Conservation (phyloP, 2,888 invertebrate genomes). For the Hyles lineata region DNA sequence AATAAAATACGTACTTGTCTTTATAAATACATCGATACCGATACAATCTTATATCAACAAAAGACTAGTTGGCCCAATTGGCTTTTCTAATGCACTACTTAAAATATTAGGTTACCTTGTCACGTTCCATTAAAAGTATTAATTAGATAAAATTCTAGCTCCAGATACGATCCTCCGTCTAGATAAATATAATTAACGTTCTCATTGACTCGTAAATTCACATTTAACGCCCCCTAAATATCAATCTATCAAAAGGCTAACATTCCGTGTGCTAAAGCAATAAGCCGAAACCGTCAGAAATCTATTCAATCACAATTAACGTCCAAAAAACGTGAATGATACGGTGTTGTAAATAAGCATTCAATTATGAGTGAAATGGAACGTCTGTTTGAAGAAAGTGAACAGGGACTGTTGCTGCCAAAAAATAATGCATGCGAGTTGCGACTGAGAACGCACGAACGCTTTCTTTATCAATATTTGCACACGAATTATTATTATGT, state of each 20-base stretch:
- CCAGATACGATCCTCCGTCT: not conserved
- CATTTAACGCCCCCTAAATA: constrained; percentile 8
- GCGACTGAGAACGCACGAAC: constrained; percentile 1
- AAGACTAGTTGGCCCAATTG: too few relatives aligned
- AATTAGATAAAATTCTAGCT: not conserved
- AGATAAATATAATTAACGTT: constrained; percentile 13
- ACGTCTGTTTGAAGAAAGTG: constrained; percentile 54
- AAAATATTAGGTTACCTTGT: not conserved
- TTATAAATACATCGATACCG: too few relatives aligned
- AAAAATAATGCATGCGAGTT: constrained; percentile 48
- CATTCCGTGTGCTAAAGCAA: constrained; percentile 18
- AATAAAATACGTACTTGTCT: too few relatives aligned
- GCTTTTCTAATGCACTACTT: too few relatives aligned
- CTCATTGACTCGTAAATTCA: constrained; percentile 22
- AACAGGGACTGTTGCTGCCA: constrained; percentile 46
- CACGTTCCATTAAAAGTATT: not conserved
- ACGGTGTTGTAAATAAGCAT: not conserved
- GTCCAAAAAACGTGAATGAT: constrained; percentile 10
- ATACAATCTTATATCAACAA: too few relatives aligned
- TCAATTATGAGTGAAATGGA: constrained; percentile 25
- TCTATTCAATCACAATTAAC: constrained; percentile 19
- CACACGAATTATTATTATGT: not conserved
- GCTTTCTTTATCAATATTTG: not conserved
- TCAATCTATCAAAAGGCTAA: constrained; percentile 23
- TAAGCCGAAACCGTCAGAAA: constrained; percentile 5